Base-by-base conservation (phyloP, 2,888 invertebrate genomes). In the Selenia dentaria region DNA sequence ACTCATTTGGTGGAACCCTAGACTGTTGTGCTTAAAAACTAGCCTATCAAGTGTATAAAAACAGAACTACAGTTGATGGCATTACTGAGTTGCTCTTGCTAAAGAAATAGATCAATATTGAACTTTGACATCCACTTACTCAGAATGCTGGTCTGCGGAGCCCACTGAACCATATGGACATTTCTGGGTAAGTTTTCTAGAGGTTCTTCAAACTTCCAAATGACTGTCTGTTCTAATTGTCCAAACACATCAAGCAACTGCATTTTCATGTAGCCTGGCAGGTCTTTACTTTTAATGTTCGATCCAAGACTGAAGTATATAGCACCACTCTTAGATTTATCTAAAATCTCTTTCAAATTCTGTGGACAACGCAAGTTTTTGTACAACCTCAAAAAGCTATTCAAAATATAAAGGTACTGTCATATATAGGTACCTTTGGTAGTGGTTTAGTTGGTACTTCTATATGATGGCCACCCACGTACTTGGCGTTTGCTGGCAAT, bases 281-380 rank as follows among this genome's bases (percentile, higher is more conserved):
- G 51, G 0, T 70, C 64, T 5, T 64, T 69, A 37, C 75, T 74
- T 16, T 67, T 64, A 1, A 86, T 42, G 1, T 74, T 70, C 0
- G 83, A 73, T 0, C 90, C 91, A 55, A 91, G 59, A 51, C 81
- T 90, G 42, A 91, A 84, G 51, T 74, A 82, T 25, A 92, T 79
- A 1, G 81, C 83, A 0, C 91, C 91, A 11, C 84, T 57, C 31
- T 72, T 72, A 0, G 86, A 74, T 1, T 59, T 65, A 31, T 86
- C 83, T 36, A 91, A 50, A 6, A 85, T 59, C 1, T 61, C 52
- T 59, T 86, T 70, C 3, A 91, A 44, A 34, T 79, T 74, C 86
- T 87, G 35, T n/a, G 11, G 8, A 36, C 20, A 20, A 24, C n/a
- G 8, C 16, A 16, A 16, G 16, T 16, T 3, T 16, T n/a, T n/a